Evolutionary conservation across 2,888 invertebrate species (phyloP), one percentile per base, ranked within the genome.

Genomic region (Brenthis ino): DNA sequence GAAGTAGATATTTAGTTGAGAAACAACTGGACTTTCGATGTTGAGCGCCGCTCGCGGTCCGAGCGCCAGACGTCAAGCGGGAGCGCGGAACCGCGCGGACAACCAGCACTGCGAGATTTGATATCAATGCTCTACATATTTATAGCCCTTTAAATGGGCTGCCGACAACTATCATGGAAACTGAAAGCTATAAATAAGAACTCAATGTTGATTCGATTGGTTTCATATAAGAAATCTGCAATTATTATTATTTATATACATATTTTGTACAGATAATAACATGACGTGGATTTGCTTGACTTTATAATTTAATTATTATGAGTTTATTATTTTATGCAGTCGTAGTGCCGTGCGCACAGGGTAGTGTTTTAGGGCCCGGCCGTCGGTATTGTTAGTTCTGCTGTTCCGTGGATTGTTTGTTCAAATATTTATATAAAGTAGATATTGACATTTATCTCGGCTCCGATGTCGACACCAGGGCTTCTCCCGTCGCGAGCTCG

Each of bases 371-470:
- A 28, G 28, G 50, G 28, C 28, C 6, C 11, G 28, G 12, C 24
- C 60, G n/a, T 51, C 6, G 51, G 5, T 51, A 33, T 37, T 37
- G 16, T 51, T 61, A 20, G 5, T 43, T 43, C 37, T 12, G 33
- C 50, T 13, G 14, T 33, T 16, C 61, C 28, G 37, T 51, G 37
- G 33, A 53, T 53, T 61, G 61, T 37, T 61, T 37, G 13, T 37
- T 61, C 53, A 61, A 53, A 50, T 16, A 51, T 69, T 71, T 67
- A 74, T 56, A 67, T 69, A 67, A 72, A 66, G 60, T 67, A 47
- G 60, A 57, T 73, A 64, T 67, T 74, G 73, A 71, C 73, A 76
- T 75, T 76, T 76, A 69, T 66, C n/a, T 33, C 28, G 6, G 60
- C 20, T 28, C 47, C 64, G 54, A 64, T 76, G 71, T 75, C 73